A percentile compares a stretch with the other conserved stretches of the same genome.
phyloP scores from a whole-genome alignment of 2,888 invertebrate species.

The Leptarthrus brevirostris region DNA sequence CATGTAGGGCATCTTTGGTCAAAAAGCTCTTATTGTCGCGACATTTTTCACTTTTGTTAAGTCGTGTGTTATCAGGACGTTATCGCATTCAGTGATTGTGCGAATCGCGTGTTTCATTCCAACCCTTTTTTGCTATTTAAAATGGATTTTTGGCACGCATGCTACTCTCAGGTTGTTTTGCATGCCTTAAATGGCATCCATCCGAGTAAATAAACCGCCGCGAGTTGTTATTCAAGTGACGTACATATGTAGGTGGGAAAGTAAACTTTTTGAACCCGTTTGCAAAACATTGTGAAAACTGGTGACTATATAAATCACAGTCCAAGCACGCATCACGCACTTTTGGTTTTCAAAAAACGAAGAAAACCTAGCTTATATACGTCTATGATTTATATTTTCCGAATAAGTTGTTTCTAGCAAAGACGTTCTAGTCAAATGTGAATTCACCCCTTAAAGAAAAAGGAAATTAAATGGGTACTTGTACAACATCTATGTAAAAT shows the following conservation, averaged over 20 bases:
- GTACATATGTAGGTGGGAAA: conserved; percentile 14
- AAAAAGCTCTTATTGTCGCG: conserved; percentile 31
- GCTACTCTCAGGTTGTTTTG: not conserved
- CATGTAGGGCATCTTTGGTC: too few relatives aligned
- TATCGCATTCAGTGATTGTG: conserved; percentile 35
- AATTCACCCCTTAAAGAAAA: too few relatives aligned
- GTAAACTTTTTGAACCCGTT: conserved; percentile 42
- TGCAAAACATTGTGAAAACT: conserved; percentile 9
- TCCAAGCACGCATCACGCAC: conserved; percentile 49
- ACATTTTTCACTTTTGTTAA: conserved; percentile 32
- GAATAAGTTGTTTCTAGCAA: too few relatives aligned
- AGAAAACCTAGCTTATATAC: conserved; percentile 19
- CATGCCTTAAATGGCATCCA: not conserved
- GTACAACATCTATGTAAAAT: too few relatives aligned
- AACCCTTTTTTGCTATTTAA: conserved; percentile 21
- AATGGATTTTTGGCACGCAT: conserved; percentile 38
- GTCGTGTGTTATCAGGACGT: conserved; percentile 32
- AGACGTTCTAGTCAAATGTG: too few relatives aligned
- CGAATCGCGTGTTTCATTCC: conserved; percentile 42
- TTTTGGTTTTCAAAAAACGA: conserved; percentile 37
- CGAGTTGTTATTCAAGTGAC: conserved; percentile 28
- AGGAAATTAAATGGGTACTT: too few relatives aligned
- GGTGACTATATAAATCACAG: conserved; percentile 45
- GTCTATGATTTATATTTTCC: conserved; percentile 32
- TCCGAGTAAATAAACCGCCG: conserved; percentile 22